Conservation (phyloP, 2,888 invertebrate species). For the Patella depressa region DNA sequence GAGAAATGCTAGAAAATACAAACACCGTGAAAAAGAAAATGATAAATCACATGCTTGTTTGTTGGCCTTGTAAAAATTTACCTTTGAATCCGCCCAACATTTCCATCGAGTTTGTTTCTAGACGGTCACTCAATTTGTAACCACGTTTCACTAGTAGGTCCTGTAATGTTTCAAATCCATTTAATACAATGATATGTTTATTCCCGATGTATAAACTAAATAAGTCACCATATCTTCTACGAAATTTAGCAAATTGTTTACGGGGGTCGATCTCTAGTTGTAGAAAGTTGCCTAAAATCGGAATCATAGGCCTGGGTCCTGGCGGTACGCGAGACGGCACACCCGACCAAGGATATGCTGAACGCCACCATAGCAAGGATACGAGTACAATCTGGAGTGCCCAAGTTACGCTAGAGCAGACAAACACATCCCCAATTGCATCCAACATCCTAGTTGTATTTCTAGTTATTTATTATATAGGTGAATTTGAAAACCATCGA, state of each 20-base stretch:
- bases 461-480: too few species aligned
- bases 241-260: not conserved
- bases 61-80: not conserved
- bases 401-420: too few species aligned
- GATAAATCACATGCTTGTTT: too few species aligned
- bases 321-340: constrained; percentile 2
- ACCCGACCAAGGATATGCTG: not conserved
- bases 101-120: not conserved
- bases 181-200: constrained; percentile 8
- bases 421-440: too few species aligned
- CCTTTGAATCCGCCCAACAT: not conserved
- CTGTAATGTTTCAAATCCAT: constrained; percentile 12
- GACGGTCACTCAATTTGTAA: constrained; percentile 7
- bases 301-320: constrained; percentile 10
- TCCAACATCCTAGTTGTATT: too few species aligned
- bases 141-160: constrained; percentile 8
- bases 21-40: too few species aligned
- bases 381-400: not conserved
- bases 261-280: not conserved
- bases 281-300: constrained; percentile 15
- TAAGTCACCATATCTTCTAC: constrained; percentile 13
- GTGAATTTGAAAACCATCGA: too few species aligned
- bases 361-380: constrained; percentile 1
- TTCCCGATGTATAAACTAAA: constrained; percentile 17
- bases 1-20: too few species aligned